Base-by-base conservation (phyloP, 2,797 vertebrate genomes). In the Hirundo rustica region DNA sequence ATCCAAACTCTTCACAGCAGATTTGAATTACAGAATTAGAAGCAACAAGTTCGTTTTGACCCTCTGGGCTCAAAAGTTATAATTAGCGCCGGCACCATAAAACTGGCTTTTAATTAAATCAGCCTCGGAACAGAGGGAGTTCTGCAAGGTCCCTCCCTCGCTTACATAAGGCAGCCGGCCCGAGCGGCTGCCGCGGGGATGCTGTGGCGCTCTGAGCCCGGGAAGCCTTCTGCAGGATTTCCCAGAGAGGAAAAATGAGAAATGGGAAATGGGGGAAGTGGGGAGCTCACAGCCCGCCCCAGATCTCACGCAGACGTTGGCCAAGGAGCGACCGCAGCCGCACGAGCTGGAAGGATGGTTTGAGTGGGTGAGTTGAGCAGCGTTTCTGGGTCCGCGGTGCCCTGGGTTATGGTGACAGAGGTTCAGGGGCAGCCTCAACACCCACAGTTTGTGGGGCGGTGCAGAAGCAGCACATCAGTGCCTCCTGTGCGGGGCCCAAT, bases 51-150 rank as follows among this genome's bases (percentile, higher is more conserved):
- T 94, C 53, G 14, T 79, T 74, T 34, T 72, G 77, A 89, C 92
- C 87, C 95, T 85, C 80, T 10, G 16, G 95, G 94, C 93, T 94
- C 86, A 85, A 70, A 94, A 96, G 95, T 85, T 90, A 92, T 95
- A 94, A 96, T 96, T 79, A 95, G 88, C 17, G 1, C 89, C 32
- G 10, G 85, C 86, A 51, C 95, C 96, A 94, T 85, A 92, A 95
- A 96, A 85, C 87, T 91, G 77, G 62, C 64, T 96, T 95, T 97
- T 97, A 97, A 97, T 97, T 97, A 97, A 97, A 95, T 62, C 93
- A 80, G 78, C 34, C 79, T 92, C 5, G 3, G 85, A 92, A 72
- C 3, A 17, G 76, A 85, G 89, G 84, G 68, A 78, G 40, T 44
- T 96, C 79, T 86, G 51, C 10, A 32, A 78, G 74, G 88, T 91